Base-by-base conservation (phyloP, 2,888 invertebrate genomes). In the Peribatodes rhomboidaria region DNA sequence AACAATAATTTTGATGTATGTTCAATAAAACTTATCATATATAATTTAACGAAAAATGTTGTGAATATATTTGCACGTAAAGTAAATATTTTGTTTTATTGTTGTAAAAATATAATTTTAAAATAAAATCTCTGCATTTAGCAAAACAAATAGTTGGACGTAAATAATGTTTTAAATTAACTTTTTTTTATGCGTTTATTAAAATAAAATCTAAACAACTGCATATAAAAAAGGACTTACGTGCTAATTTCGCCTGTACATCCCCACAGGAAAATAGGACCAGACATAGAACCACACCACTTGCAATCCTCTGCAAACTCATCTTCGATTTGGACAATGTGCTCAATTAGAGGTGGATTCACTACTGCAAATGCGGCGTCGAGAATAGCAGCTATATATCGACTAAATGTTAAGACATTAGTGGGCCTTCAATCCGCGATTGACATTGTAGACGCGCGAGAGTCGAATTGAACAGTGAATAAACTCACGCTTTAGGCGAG, bases 361-460 rank as follows among this genome's bases (percentile, higher is more conserved):
- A 73, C 77, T 78, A 87, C 83, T 85, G 81, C 75, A 73, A 27
- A 60, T 61, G 69, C 67, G 71, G 76, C 71, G 71, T 50, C 67
- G 69, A 70, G 81, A 77, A 75, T 80, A 80, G 80, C 87, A 71
- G 82, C 81, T 84, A 83, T 89, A 87, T 88, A 88, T 86, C 79
- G 78, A 83, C 82, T 81, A 84, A 83, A 78, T 79, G 82, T 75
- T 81, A 81, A 84, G 73, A 84, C 76, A 77, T 74, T 72, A 71
- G 71, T 70, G 79, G 79, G 73, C 88, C 86, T 88, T 87, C 85
- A 79, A 53, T 66, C 60, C 58, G 61, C 42, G 56, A 52, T 41
- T 62, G 76, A 63, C 81, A 76, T 74, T 80, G 76, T 69, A 71
- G 57, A 39, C 73, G 74, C 74, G 39, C 22, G 33, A 20, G 41